Evolutionary conservation across 2,888 invertebrate genomes (phyloP), one percentile per base, ranked within the genome.

Genomic region (Napeogenes sylphis): DNA sequence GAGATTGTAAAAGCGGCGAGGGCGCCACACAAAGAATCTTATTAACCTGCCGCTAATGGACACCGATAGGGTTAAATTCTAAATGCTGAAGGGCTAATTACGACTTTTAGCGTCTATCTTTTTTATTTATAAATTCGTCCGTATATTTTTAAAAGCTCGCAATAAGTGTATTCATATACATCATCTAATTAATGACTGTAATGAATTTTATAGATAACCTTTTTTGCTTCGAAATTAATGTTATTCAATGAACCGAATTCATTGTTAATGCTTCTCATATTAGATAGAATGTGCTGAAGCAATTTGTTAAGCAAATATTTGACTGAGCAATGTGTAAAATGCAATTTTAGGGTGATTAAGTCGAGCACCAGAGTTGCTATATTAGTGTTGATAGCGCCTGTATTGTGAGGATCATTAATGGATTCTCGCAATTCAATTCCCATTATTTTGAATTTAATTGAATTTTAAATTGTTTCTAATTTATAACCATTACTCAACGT

Each of bases 41-140:
- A 87, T 88, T 88, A 88, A 85, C 87, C 85, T 79, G 76, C 81
- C 83, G 81, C 82, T 85, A 87, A 87, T 87, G 84, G 82, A 87
- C 80, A 80, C 76, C 79, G 82, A 85, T 83, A 84, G 83, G 81
- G 83, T 83, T 80, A 80, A 51, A 51, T 51, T 47, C 47, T 47
- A 47, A 51, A 51, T 30, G 51, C 79, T 73, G 71, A 79, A 79
- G 80, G 82, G 73, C 21, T 51, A 51, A 51, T 51, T 51, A 4
- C 30, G 30, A 21, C 51, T 12, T 12, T 30, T 30, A 51, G 51
- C 51, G 8, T 51, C 5, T 47, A 47, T 21, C 30, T 51, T 8
- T 51, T 51, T 51, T 51, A 12, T 51, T 12, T 30, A 30, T 4
- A 30, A 30, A 51, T 51, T 30, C 10, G 30, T 10, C 51, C 21